Conservation (phyloP, 1,140 invertebrate species). For the Penaeus vannamei region DNA sequence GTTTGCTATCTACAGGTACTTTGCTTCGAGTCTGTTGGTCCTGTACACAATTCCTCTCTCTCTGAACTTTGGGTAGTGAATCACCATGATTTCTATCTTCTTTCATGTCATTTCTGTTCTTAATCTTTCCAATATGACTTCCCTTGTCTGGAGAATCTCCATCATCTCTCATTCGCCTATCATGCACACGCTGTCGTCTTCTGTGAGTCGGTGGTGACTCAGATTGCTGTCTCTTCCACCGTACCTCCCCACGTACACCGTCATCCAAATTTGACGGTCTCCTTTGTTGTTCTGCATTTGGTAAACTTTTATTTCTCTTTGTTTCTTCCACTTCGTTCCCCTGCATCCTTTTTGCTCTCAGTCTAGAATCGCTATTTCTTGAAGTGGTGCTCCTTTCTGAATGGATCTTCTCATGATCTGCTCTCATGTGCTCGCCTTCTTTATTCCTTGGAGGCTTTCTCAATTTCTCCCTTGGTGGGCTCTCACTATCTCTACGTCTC, state of each 20-base stretch:
- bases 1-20: slow-evolving; percentile 55
- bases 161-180: too few relatives aligned
- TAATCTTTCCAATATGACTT: too few relatives aligned
- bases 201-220: too few relatives aligned
- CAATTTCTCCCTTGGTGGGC: slow-evolving; percentile 29
- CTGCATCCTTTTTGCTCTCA: background rate
- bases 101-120: too few relatives aligned
- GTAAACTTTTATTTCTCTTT: background rate
- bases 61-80: too few relatives aligned
- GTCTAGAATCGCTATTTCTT: background rate
- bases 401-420: background rate
- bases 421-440: background rate
- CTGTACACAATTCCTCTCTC: too few relatives aligned
- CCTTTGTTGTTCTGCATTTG: background rate
- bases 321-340: background rate
- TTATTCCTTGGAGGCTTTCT: slow-evolving; percentile 28
- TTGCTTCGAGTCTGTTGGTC: background rate
- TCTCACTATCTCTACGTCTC: slow-evolving; percentile 10
- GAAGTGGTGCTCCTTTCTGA: background rate
- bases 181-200: too few relatives aligned
- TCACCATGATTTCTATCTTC: too few relatives aligned
- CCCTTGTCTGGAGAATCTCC: too few relatives aligned
- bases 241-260: too few relatives aligned
- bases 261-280: too few relatives aligned
- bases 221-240: too few relatives aligned